These are phyloP conservation scores for Sarcophaga carnaria DNA, from an alignment of 2,888 invertebrate genomes.

Conservation along the genomic window DNA sequence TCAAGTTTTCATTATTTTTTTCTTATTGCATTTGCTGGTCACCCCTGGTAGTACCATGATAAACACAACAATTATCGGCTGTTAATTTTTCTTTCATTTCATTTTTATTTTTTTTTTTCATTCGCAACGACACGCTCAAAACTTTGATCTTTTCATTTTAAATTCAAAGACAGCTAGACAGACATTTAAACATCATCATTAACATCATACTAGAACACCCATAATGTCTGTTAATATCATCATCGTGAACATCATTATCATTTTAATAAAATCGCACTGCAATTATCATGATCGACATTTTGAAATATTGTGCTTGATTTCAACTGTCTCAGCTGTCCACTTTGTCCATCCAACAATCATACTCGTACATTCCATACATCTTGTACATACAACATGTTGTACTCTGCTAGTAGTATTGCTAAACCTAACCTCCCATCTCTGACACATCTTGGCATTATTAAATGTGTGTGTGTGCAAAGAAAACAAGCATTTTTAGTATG, in stretches of 20 bases:
- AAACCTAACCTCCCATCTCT: conserved; percentile 6
- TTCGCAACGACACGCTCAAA: conserved; percentile 43
- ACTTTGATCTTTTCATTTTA: conserved; percentile 59
- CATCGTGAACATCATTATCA: conserved; percentile 39
- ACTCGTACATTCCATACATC: not conserved
- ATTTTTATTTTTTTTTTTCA: not conserved
- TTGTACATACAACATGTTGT: not conserved
- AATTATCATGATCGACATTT: conserved; percentile 70
- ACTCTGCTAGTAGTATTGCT: not conserved
- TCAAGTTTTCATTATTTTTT: not conserved
- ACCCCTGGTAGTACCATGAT: not conserved
- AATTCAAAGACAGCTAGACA: conserved; percentile 45
- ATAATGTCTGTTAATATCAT: not conserved
- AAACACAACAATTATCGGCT: not conserved
- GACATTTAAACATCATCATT: conserved; percentile 54
- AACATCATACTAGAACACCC: conserved; percentile 36
- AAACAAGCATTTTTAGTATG: conserved; percentile 33
- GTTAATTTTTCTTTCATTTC: not conserved
- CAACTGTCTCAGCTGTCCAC: conserved; percentile 70
- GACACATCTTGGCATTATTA: not conserved
- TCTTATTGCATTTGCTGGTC: not conserved
- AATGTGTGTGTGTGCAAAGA: not conserved
- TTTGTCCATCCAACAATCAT: conserved; percentile 41
- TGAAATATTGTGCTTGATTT: conserved; percentile 69
- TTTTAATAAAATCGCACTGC: conserved; percentile 41